Conservation (phyloP, 2,113 vertebrate species). For the Cyanocitta stelleri region DNA sequence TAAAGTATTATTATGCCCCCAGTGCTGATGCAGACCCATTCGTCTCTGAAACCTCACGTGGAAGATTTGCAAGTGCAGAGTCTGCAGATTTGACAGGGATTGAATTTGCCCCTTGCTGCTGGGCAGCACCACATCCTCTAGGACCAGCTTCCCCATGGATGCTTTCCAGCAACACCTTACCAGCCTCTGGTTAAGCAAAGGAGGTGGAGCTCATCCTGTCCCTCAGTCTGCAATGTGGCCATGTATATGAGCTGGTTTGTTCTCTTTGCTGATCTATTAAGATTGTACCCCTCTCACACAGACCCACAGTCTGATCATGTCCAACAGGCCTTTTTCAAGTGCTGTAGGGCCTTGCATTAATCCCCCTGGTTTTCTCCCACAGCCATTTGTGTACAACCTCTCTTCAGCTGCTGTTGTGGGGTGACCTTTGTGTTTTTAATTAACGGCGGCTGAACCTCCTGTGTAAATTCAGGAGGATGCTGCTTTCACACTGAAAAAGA, state of each 20-base stretch:
- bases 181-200: not conserved
- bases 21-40: not conserved
- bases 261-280: not conserved
- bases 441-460: accelerated
- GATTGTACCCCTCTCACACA: not conserved
- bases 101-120: not conserved
- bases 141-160: not conserved
- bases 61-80: not conserved
- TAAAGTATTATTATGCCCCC: not conserved
- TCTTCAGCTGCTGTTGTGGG: not conserved
- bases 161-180: not conserved
- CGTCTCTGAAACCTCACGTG: not conserved
- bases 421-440: not conserved
- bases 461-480: not conserved
- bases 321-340: not conserved
- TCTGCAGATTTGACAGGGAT: not conserved
- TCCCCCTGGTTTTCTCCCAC: not conserved
- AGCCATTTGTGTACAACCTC: not conserved
- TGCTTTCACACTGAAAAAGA: not conserved
- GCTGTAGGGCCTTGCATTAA: not conserved
- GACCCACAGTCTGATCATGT: not conserved
- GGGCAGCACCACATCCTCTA: not conserved
- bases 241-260: not conserved
- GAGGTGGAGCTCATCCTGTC: not conserved
- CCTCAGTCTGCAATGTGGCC: not conserved